phyloP scores from a whole-genome alignment of 2,113 vertebrate genomes.

The Colinus virginianus region DNA sequence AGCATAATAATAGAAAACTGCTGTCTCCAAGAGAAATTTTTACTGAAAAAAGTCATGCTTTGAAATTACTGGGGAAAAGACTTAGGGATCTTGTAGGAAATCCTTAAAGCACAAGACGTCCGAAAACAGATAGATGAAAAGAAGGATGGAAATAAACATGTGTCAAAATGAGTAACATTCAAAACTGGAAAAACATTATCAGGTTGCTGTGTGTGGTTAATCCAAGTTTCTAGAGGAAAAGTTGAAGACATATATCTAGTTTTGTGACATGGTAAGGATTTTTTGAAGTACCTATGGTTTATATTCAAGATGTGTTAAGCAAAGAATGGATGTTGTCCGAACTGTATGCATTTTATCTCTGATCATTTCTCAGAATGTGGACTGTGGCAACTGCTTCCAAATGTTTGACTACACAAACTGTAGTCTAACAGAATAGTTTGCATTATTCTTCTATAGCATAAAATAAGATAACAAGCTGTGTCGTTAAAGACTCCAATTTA shows the following conservation, averaged over 20 bases:
- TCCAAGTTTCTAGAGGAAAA: not conserved
- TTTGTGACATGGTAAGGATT: not conserved
- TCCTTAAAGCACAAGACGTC: not conserved
- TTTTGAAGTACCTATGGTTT: not conserved
- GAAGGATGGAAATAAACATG: not conserved
- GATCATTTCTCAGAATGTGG: not conserved
- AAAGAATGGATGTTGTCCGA: not conserved
- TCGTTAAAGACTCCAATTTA: not conserved
- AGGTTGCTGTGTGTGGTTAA: not conserved
- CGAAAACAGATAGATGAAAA: not conserved
- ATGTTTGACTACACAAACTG: not conserved
- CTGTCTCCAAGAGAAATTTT: not conserved
- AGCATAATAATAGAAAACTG: not conserved
- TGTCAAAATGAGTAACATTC: not conserved
- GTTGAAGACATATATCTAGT: not conserved
- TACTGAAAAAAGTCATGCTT: slow-evolving; percentile 10
- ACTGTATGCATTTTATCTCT: not conserved
- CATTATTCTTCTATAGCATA: not conserved
- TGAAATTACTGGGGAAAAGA: slow-evolving; percentile 7
- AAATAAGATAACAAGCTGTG: not conserved
- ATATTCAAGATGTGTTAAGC: not conserved
- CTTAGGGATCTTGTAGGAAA: slow-evolving; percentile 29
- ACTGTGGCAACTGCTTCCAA: not conserved
- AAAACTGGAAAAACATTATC: not conserved
- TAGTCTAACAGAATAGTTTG: not conserved